A percentile compares a stretch with the other conserved stretches of the same genome.
These are phyloP conservation scores for Arctopsyche grandis DNA, from an alignment of 1,140 invertebrate species.

Conservation along the genomic window DNA sequence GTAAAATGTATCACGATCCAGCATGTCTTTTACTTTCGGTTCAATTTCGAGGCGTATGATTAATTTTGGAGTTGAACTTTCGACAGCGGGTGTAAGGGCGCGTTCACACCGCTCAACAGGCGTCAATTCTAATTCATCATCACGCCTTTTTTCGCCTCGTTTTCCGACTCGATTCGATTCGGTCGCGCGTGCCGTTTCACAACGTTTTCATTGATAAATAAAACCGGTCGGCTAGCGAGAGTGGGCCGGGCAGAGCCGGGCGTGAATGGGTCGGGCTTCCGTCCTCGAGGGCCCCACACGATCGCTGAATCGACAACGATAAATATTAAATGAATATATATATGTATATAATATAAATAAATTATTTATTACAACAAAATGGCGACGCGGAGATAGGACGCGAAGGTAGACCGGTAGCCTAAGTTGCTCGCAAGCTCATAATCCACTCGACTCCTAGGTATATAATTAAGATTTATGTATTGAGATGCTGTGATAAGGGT, in stretches of 20 bases:
- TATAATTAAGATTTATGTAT: slow-evolving; percentile 21
- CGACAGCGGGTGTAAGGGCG: no score
- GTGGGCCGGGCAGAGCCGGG: slow-evolving; percentile 46
- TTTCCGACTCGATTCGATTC: background rate
- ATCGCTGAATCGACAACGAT: background rate
- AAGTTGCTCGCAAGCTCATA: background rate
- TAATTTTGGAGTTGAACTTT: no score
- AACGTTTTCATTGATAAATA: slow-evolving; percentile 51
- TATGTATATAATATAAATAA: slow-evolving; percentile 1
- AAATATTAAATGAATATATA: slow-evolving; percentile 12
- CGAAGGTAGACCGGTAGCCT: slow-evolving; percentile 2
- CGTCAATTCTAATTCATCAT: background rate
- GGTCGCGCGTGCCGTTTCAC: slow-evolving; percentile 25
- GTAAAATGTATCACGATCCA: no score
- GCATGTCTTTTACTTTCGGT: no score
- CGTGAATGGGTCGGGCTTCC: slow-evolving; percentile 38
- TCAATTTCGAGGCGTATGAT: no score
- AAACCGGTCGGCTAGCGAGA: slow-evolving; percentile 47
- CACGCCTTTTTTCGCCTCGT: background rate
- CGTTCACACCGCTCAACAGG: no score
- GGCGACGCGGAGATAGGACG: background rate
- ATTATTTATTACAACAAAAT: no score
- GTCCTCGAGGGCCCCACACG: slow-evolving; percentile 11
- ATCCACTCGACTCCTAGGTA: background rate
- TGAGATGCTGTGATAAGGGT: background rate